Evolutionary conservation across 2,113 vertebrate species (phyloP).

Genomic region (Chiloscyllium plagiosum): DNA sequence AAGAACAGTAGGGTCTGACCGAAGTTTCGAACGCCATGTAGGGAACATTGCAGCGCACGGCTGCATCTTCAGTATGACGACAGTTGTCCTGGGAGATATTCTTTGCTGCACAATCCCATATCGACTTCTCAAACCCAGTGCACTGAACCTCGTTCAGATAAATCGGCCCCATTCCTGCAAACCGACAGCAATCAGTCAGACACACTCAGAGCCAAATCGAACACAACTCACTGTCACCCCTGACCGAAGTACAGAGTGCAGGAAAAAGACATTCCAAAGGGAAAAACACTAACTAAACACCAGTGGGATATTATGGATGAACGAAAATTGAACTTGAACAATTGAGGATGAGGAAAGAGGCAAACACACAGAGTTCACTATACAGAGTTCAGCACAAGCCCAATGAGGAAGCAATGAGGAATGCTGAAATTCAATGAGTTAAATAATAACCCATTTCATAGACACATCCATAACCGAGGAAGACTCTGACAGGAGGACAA

Average conservation of each 20-base stretch:
- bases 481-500: too few species aligned
- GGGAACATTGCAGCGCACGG: conserved; percentile 77
- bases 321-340: neutral
- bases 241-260: neutral
- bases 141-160: conserved; percentile 89
- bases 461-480: too few species aligned
- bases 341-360: neutral
- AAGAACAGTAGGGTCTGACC: conserved; percentile 63
- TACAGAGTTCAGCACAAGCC: neutral
- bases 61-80: conserved; percentile 75
- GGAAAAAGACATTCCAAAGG: neutral
- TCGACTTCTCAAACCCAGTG: conserved; percentile 68
- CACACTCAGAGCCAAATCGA: neutral
- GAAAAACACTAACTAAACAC: neutral
- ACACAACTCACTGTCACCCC: neutral
- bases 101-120: conserved; percentile 78
- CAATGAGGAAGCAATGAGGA: neutral
- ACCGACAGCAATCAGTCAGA: neutral
- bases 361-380: neutral
- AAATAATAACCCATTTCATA: too few species aligned
- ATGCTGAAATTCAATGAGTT: neutral
- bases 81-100: conserved; percentile 88
- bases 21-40: conserved; percentile 77
- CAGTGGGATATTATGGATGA: neutral
- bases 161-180: conserved; percentile 78